Evolutionary conservation across 1,140 invertebrate species (phyloP).

Genomic region (Nomia melanderi): DNA sequence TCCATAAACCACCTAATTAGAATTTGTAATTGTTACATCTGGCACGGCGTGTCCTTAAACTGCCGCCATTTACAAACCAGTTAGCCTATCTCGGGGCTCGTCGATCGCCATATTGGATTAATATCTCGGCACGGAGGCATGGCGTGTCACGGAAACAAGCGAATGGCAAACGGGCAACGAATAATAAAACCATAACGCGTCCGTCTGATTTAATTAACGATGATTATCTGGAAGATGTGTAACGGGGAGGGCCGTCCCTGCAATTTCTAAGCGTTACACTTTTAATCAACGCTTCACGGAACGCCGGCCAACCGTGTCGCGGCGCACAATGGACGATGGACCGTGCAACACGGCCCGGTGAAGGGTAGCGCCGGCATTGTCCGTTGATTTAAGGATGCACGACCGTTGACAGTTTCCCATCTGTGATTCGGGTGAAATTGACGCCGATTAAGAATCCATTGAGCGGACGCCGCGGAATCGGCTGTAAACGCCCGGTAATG

Average conservation of each 20-base stretch:
- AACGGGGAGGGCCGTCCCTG: background rate
- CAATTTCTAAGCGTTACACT: conserved; percentile 68
- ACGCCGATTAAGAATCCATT: conserved; percentile 55
- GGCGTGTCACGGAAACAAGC: background rate
- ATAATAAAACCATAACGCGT: background rate
- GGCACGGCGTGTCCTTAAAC: background rate
- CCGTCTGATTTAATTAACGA: conserved; percentile 56
- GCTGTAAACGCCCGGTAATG: conserved; percentile 18
- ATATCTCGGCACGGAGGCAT: background rate
- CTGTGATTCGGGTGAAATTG: conserved; percentile 58
- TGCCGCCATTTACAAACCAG: background rate
- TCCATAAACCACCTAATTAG: too few species aligned
- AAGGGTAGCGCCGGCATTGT: conserved; percentile 57
- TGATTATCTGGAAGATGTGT: conserved; percentile 46
- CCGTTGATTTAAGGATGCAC: conserved; percentile 62
- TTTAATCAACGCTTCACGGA: conserved; percentile 66
- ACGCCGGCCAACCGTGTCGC: conserved; percentile 55
- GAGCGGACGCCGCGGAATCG: background rate
- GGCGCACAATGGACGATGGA: conserved; percentile 53
- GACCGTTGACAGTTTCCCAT: conserved; percentile 56
- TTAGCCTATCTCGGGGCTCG: background rate
- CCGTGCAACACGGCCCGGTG: conserved; percentile 28
- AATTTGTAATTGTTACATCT: too few species aligned
- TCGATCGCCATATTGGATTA: background rate
- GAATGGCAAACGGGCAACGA: background rate